Percentiles rank a stretch among this genome's conserved stretches.
phyloP scores from a whole-genome alignment of 1,140 invertebrate genomes.

The Drosophila parabipectinata region DNA sequence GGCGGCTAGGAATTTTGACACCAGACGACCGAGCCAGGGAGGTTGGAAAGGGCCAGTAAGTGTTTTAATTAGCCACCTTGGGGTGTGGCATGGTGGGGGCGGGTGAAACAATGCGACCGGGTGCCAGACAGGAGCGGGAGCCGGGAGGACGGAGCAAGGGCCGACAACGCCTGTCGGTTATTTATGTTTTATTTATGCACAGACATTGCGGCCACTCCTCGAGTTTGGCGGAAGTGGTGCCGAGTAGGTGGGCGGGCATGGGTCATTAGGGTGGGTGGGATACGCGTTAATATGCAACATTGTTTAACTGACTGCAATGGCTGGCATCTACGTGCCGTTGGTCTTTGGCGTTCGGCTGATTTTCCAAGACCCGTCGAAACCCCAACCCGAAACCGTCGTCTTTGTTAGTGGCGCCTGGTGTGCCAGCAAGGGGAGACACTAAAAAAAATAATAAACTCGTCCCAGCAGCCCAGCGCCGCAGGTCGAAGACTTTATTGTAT shows the following conservation, averaged over 20 bases:
- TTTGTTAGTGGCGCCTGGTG: background rate
- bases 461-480: background rate
- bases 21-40: conserved; percentile 35
- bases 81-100: conserved; percentile 11
- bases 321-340: conserved; percentile 1
- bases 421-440: background rate
- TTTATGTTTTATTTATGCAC: conserved; percentile 79
- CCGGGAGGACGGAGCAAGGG: conserved; percentile 3
- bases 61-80: conserved; percentile 70
- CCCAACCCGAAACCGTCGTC: too few relatives aligned
- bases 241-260: background rate
- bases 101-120: background rate
- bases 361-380: background rate
- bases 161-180: conserved; percentile 63
- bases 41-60: conserved; percentile 66
- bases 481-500: background rate
- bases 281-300: conserved; percentile 75
- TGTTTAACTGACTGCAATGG: conserved; percentile 75
- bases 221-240: conserved; percentile 16
- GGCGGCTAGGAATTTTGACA: conserved; percentile 47
- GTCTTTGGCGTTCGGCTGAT: background rate
- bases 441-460: background rate
- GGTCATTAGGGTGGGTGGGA: conserved; percentile 17
- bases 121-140: conserved; percentile 1
- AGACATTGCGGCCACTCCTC: conserved; percentile 61